Base-by-base conservation (phyloP, 2,113 vertebrate genomes). In the Lates calcarifer region DNA sequence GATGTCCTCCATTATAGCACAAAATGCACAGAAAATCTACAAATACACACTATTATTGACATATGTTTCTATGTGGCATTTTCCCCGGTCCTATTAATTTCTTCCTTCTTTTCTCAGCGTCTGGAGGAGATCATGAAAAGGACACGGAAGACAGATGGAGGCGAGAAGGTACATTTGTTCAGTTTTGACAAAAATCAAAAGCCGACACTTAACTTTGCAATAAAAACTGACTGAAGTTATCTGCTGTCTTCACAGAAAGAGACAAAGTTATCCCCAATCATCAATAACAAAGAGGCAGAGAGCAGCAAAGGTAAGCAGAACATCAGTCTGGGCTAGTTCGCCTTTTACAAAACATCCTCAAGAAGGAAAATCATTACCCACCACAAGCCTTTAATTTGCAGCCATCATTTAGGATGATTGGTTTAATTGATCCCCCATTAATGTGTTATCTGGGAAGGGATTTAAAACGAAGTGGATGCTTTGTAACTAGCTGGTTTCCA, bases 81-180 rank as follows among this genome's bases (percentile, higher is more conserved):
- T 73, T 18, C 6, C 18, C 41, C 41, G 7, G 18, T 28, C 61
- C 63, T 14, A 69, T 62, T 35, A 0, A 15, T 51, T 49, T 26
- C 18, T 66, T 14, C 78, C 7, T 17, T 33, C 61, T 60, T 58
- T 65, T n/a, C 51, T 8, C 93, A 99, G 98, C 97, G 98, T 58
- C 95, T 99, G 88, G 98, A 99, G 24, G 96, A 99, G 93, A 99
- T 99, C 82, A 99, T 99, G 98, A 99, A 99, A 95, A 96, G 98
- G 89, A 99, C 98, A 0, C 96, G 98, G 74, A 99, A 96, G 84
- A 96, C 97, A 0, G 97, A 98, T 0, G 79, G 83, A 10, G 90
- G 88, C 0, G 97, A 98, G 72, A 98, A 97, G 96, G 97, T 98
- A 88, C 58, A 45, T 28, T n/a, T 29, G 1, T 0, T 51, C 3